phyloP scores from a whole-genome alignment of 2,113 vertebrate genomes.

The Xenopus laevis region DNA sequence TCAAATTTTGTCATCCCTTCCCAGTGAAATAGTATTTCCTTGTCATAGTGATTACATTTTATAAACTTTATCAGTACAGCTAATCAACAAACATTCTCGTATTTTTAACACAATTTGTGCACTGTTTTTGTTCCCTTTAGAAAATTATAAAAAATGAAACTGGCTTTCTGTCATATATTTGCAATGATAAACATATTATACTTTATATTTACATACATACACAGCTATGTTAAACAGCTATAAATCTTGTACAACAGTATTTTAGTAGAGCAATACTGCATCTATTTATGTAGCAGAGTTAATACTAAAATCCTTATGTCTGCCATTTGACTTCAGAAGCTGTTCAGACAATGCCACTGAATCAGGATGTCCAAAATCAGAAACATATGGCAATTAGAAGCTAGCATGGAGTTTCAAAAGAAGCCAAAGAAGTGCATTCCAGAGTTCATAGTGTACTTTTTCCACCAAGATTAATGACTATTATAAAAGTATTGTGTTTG shows the following conservation, averaged over 20 bases:
- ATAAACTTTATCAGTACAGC: no score
- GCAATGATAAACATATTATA: no score
- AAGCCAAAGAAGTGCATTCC: conserved; percentile 60
- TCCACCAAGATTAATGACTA: conserved; percentile 60
- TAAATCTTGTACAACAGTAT: neutral
- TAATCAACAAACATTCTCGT: no score
- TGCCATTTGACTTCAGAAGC: conserved; percentile 57
- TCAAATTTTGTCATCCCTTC: no score
- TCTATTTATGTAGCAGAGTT: conserved; percentile 34
- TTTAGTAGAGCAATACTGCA: neutral
- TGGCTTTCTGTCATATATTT: no score
- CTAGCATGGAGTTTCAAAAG: conserved; percentile 58
- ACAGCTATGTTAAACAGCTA: no score
- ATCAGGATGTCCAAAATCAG: conserved; percentile 55
- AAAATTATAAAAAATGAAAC: no score
- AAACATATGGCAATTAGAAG: conserved; percentile 66
- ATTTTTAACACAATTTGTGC: no score
- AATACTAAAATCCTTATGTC: conserved; percentile 42
- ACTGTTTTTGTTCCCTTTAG: no score
- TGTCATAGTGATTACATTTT: no score
- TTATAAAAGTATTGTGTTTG: conserved; percentile 56
- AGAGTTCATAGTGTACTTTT: conserved; percentile 58
- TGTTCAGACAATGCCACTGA: conserved; percentile 51
- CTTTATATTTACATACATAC: no score
- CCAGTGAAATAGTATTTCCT: no score